Evolutionary conservation across 2,113 vertebrate genomes (phyloP).

Genomic region (Bettongia penicillata): DNA sequence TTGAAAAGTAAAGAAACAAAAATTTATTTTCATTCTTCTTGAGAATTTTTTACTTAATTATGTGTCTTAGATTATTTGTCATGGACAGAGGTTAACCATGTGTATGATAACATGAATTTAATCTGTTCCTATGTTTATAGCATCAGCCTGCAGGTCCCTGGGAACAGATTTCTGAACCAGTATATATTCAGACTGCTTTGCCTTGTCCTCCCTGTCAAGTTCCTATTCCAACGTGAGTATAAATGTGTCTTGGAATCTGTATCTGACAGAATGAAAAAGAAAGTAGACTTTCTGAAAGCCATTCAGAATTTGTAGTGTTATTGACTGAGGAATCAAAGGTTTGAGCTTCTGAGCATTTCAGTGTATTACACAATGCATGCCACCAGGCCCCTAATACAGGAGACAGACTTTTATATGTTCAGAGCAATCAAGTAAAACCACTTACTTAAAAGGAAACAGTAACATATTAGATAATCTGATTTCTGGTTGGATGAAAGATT

Average conservation of each 20-base stretch:
- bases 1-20: neutral
- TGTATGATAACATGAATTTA: neutral
- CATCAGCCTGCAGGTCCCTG: conserved; percentile 92
- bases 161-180: conserved; percentile 91
- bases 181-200: conserved; percentile 90
- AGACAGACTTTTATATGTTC: no score
- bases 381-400: no score
- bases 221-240: conserved; percentile 90
- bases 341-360: no score
- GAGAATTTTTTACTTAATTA: neutral
- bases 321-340: neutral
- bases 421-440: no score
- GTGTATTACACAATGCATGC: no score
- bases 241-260: neutral
- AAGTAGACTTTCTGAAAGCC: neutral
- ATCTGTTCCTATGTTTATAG: conserved; percentile 78
- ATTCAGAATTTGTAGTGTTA: neutral
- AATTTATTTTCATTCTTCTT: neutral
- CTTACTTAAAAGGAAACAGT: no score
- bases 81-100: neutral
- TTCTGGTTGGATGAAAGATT: no score
- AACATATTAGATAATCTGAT: no score
- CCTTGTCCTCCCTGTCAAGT: conserved; percentile 93
- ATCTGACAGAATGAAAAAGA: neutral
- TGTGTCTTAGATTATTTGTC: neutral